phyloP scores from a whole-genome alignment of 1,140 invertebrate genomes.

The Brachionus asplanchnoidis region DNA sequence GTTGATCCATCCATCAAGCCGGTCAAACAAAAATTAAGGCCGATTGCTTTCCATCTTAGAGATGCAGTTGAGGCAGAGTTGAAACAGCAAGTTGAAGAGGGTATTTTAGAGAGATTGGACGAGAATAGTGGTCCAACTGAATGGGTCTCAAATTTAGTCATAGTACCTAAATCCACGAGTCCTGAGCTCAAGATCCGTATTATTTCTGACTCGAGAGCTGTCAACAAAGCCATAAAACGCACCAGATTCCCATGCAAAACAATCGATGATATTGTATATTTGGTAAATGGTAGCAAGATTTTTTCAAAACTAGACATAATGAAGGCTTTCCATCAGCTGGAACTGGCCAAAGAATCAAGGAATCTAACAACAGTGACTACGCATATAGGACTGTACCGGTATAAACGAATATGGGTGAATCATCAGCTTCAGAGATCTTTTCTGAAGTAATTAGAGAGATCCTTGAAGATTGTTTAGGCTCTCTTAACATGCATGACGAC shows the following conservation, averaged over 20 bases:
- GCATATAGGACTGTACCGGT: background rate
- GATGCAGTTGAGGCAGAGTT: background rate
- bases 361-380: background rate
- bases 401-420: background rate
- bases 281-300: conserved; percentile 44
- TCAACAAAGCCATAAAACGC: conserved; percentile 46
- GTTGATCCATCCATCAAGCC: background rate
- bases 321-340: conserved; percentile 47
- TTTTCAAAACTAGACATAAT: conserved; percentile 47
- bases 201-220: background rate
- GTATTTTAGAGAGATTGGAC: background rate
- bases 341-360: conserved; percentile 45
- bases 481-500: background rate
- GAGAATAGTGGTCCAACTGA: no score
- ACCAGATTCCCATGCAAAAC: conserved; percentile 46
- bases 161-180: background rate
- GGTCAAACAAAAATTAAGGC: background rate
- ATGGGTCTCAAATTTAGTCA: background rate
- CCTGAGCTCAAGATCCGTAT: background rate
- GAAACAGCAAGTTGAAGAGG: background rate
- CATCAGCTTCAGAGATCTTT: background rate
- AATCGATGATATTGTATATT: conserved; percentile 47
- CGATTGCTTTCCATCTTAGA: background rate
- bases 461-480: background rate
- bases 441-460: background rate